phyloP scores from a whole-genome alignment of 1,140 invertebrate species.

The Caerostris darwini region DNA sequence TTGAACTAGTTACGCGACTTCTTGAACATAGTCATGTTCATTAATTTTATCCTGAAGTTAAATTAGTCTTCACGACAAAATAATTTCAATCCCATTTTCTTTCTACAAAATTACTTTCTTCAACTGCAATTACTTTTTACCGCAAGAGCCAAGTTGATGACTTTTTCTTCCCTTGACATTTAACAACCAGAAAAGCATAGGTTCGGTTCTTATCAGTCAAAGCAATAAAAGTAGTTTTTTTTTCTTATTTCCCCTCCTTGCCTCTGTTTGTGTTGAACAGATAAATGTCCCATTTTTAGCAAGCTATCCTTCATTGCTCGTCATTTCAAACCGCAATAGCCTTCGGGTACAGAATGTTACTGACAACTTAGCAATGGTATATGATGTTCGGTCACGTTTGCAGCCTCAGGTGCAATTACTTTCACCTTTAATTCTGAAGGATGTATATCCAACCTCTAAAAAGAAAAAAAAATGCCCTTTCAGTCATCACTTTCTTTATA shows the following conservation, averaged over 20 bases:
- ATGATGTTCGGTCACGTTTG: constrained; percentile 16
- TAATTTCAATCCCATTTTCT: too few relatives aligned
- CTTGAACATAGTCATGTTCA: too few relatives aligned
- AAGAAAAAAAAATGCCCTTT: neutral
- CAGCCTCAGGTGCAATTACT: constrained; percentile 24
- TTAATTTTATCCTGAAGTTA: too few relatives aligned
- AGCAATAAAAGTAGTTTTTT: neutral
- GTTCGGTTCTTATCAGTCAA: neutral
- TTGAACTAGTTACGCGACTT: too few relatives aligned
- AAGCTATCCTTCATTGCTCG: neutral
- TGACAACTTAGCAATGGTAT: neutral
- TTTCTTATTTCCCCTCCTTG: neutral
- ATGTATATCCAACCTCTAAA: neutral
- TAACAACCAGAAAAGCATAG: neutral
- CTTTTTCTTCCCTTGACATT: neutral
- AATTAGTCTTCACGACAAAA: too few relatives aligned
- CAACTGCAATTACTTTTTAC: too few relatives aligned
- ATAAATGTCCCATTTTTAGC: neutral
- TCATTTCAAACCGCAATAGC: neutral
- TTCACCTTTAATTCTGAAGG: neutral
- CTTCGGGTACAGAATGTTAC: neutral
- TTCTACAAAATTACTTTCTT: too few relatives aligned
- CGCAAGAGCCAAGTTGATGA: neutral
- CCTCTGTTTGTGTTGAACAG: too few relatives aligned
- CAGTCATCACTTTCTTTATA: neutral